Percentiles rank a stretch among this genome's conserved stretches.
Evolutionary conservation across 1,140 invertebrate genomes (phyloP).

Genomic region (Trialeurodes vaporariorum): DNA sequence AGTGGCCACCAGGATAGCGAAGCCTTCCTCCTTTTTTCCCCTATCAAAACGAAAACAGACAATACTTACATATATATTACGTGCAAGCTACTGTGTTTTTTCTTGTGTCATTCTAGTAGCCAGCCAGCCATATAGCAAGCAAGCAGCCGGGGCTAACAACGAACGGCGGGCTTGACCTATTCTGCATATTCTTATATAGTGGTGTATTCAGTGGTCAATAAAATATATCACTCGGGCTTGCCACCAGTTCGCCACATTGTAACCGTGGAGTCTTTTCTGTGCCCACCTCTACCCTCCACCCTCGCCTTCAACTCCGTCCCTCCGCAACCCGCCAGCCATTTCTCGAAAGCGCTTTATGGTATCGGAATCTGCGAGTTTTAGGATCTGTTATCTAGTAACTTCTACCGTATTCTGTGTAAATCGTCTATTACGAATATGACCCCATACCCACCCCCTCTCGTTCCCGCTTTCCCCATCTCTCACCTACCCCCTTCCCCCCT

Average conservation of each 20-base stretch:
- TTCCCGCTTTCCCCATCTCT: no score
- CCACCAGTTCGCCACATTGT: neutral
- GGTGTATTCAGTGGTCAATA: neutral
- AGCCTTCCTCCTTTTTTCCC: no score
- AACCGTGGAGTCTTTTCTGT: neutral
- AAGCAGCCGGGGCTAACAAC: no score
- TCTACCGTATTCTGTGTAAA: no score
- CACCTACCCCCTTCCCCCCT: no score
- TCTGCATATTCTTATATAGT: neutral
- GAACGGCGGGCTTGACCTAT: neutral
- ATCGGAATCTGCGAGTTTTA: neutral
- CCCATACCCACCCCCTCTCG: no score
- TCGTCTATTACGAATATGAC: no score
- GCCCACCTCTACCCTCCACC: neutral
- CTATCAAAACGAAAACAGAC: neutral
- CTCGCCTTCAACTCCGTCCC: no score
- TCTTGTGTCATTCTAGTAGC: neutral
- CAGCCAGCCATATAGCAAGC: no score
- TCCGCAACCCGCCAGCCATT: neutral
- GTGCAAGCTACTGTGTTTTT: neutral
- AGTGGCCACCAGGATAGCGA: neutral
- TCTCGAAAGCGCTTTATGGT: neutral
- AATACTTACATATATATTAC: slow-evolving; percentile 1
- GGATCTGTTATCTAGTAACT: neutral
- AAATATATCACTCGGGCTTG: neutral